phyloP scores from a whole-genome alignment of 1,140 invertebrate species.

The Lamellibrachia luymesi region DNA sequence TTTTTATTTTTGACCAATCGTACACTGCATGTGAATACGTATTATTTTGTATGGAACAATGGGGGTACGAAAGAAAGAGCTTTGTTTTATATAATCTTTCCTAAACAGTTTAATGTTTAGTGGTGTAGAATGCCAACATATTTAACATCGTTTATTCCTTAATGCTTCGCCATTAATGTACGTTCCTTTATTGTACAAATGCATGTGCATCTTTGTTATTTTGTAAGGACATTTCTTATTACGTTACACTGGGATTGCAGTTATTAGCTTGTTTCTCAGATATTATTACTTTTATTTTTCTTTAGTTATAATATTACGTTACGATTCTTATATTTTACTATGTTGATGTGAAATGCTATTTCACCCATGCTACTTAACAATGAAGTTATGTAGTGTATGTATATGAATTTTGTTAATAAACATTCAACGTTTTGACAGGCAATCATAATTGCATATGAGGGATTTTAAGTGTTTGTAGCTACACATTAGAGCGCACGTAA shows the following conservation, averaged over 20 bases:
- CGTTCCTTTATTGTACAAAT: neutral
- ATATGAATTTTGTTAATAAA: neutral
- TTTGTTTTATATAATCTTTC: neutral
- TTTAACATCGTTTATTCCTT: neutral
- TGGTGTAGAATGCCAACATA: neutral
- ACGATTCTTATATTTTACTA: neutral
- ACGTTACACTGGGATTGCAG: neutral
- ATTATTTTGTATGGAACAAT: neutral
- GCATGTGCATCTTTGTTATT: neutral
- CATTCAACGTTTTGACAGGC: slow-evolving; percentile 36
- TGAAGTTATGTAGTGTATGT: neutral
- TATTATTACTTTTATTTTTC: neutral
- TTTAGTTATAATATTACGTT: neutral
- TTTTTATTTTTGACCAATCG: neutral
- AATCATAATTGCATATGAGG: neutral
- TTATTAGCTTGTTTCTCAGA: neutral
- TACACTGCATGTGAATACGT: neutral
- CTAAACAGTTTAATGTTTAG: neutral
- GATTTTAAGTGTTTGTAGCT: neutral
- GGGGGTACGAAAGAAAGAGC: neutral
- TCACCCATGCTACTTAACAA: neutral
- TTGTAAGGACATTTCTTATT: neutral
- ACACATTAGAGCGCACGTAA: neutral
- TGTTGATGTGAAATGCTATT: neutral
- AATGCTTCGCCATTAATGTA: neutral